Evolutionary conservation across 53 echinoderm and acorn worm species (phyloP).

Genomic region (Zoroaster sp.): DNA sequence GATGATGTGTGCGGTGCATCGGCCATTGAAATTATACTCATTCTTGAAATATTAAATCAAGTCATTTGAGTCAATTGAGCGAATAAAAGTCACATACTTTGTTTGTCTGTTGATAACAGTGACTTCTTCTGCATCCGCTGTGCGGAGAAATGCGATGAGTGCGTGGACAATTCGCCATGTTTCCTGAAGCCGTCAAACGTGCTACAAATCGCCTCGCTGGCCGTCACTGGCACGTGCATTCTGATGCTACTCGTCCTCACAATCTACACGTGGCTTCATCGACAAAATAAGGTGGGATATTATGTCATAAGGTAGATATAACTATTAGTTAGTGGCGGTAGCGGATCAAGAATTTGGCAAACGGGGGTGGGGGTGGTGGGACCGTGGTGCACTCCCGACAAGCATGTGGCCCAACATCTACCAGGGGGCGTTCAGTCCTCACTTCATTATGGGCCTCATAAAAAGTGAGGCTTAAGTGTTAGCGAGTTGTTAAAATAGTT

Average conservation of each 20-base stretch:
- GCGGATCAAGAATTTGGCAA: no score
- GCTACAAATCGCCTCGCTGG: constrained; percentile 38
- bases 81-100: no score
- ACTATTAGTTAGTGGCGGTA: no score
- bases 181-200: constrained; percentile 57
- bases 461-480: no score
- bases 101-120: background rate
- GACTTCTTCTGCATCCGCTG: constrained; percentile 73
- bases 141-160: constrained; percentile 77
- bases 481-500: no score
- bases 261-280: constrained; percentile 64
- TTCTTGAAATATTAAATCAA: no score
- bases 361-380: background rate
- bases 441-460: no score
- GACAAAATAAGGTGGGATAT: constrained; percentile 74
- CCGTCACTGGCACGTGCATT: constrained; percentile 42
- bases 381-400: background rate
- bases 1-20: no score
- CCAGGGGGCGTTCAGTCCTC: background rate
- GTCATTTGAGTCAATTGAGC: no score
- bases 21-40: no score
- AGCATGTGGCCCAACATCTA: background rate
- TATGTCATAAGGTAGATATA: no score
- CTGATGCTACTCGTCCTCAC: constrained; percentile 56
- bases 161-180: constrained; percentile 78